Evolutionary conservation across 2,888 invertebrate species (phyloP).

Genomic region (Drosophila mayaguana): DNA sequence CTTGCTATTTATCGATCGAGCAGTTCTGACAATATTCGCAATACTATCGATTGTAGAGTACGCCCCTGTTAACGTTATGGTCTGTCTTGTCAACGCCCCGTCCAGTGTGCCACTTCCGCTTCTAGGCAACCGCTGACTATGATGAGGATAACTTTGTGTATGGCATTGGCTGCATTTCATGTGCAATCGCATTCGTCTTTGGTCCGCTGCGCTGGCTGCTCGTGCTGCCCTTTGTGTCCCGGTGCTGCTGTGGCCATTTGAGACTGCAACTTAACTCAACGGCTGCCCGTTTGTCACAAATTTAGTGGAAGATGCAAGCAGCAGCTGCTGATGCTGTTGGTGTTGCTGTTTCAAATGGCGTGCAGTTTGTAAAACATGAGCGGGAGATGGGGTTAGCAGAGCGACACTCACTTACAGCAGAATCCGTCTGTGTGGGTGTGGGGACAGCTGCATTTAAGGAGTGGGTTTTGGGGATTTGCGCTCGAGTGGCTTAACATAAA

Average conservation of each 20-base stretch:
- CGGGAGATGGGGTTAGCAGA: neutral
- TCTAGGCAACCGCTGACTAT: constrained; percentile 13
- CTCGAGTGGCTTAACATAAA: constrained; percentile 63
- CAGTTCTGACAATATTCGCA: no score
- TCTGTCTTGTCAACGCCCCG: neutral
- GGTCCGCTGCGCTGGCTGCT: neutral
- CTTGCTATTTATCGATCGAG: neutral
- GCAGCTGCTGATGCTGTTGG: constrained; percentile 18
- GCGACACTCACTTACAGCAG: constrained; percentile 20
- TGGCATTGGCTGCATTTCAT: constrained; percentile 61
- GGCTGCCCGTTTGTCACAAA: constrained; percentile 72
- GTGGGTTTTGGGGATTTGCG: constrained; percentile 47
- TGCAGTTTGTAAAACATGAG: constrained; percentile 60
- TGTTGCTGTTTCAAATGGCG: constrained; percentile 58
- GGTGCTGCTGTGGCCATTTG: constrained; percentile 42
- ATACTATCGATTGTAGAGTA: neutral
- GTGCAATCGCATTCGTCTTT: constrained; percentile 59
- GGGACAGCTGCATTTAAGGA: neutral
- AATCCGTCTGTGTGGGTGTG: constrained; percentile 13
- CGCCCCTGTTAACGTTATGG: constrained; percentile 1
- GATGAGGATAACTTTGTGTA: constrained; percentile 35
- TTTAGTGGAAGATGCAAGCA: constrained; percentile 50
- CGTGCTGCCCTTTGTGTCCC: neutral
- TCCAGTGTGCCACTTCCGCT: constrained; percentile 10
- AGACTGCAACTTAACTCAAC: constrained; percentile 59